Base-by-base conservation (phyloP, 2,888 invertebrate species). In the Cataglyphis albicans region DNA sequence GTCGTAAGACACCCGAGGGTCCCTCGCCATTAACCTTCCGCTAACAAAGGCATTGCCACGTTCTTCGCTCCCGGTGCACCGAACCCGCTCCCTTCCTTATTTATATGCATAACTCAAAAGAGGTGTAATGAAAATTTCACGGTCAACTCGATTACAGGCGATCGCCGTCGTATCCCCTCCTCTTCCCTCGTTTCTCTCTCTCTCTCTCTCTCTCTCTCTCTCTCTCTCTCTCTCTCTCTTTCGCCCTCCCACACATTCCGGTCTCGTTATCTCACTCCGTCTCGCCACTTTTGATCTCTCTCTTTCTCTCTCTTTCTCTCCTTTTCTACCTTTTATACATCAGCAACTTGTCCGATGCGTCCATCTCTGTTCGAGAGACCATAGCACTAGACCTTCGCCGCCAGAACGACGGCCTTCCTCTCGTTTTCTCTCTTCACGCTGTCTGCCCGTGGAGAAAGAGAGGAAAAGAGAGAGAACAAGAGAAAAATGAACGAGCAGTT, bases 81-180 rank as follows among this genome's bases (percentile, higher is more conserved):
- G 84, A 84, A 84, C 85, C 86, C 65, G 52, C 88, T 85, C 88
- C 87, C 91, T 92, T 90, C 90, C 93, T 93, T 93, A 93, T 93
- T 93, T 93, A 93, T 93, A 93, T 93, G 93, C 93, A 93, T 93
- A 93, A 94, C 93, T 92, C 91, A 90, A 91, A 89, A 92, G 92
- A 93, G 91, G 93, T 93, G 93, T 93, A 93, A 92, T 93, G 92
- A 92, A 93, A 93, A 92, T 92, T 93, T 93, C 92, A 93, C 93
- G 92, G 92, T 89, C 90, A 90, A 88, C 90, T 90, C 90, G 90
- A 90, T 90, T 90, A 90, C 87, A 84, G 88, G 86, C 90, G 90
- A 90, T 90, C 89, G 84, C 81, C 89, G 81, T 82, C 78, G 70
- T 82, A 59, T 73, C 76, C 70, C 63, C 38, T 59, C 48, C 72